A percentile compares a stretch with the other conserved stretches of the same genome.
Evolutionary conservation across 2,888 invertebrate species (phyloP).

Genomic region (Fragum sueziense): DNA sequence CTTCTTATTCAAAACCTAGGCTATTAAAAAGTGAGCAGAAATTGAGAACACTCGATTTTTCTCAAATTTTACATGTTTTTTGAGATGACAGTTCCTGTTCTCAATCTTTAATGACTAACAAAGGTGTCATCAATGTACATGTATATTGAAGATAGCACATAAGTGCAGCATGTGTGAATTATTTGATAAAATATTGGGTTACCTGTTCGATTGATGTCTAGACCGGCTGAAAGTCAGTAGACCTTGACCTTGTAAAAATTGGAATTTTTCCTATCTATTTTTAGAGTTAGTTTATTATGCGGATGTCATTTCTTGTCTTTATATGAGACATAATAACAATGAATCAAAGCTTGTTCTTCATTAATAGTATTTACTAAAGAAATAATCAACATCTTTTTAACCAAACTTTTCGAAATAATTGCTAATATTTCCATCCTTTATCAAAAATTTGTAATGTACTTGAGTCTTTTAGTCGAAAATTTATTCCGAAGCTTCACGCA

Average conservation of each 20-base stretch:
- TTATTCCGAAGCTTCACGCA: background rate
- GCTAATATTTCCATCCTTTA: no score
- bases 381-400: no score
- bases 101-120: no score
- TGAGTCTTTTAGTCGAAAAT: background rate
- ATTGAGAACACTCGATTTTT: no score
- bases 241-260: slow-evolving; percentile 2
- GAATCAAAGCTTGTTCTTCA: background rate
- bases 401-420: no score
- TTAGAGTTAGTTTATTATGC: background rate
- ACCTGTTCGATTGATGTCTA: background rate
- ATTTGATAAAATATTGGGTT: background rate
- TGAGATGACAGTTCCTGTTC: no score
- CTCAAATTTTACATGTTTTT: no score
- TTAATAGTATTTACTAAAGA: background rate
- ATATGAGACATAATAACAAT: background rate
- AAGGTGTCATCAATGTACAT: no score
- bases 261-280: slow-evolving; percentile 1
- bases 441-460: background rate
- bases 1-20: no score
- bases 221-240: background rate
- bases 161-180: background rate
- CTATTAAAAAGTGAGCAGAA: no score
- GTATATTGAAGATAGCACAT: no score
- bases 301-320: background rate